Conservation (phyloP, 2,797 vertebrate genomes). For the Megalops cyprinoides region DNA sequence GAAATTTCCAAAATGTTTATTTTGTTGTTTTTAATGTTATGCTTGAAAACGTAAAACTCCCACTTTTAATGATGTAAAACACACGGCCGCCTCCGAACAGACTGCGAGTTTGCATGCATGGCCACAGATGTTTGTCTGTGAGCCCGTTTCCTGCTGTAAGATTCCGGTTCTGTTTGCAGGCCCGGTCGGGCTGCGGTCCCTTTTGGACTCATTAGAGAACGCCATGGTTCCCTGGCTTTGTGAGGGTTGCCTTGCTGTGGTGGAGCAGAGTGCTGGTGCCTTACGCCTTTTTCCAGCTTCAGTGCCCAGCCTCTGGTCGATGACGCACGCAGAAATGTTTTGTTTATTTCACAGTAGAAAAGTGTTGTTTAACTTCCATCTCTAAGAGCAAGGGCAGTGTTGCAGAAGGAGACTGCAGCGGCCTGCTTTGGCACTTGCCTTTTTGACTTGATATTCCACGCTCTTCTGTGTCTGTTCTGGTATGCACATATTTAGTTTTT, state of each 20-base stretch:
- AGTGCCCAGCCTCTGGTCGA: constrained; percentile 37
- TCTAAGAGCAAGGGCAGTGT: neutral
- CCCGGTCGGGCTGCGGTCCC: constrained; percentile 33
- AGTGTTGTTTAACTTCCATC: too few species aligned
- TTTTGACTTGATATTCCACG: neutral
- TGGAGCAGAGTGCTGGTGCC: neutral
- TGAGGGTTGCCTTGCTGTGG: constrained; percentile 17
- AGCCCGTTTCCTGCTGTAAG: constrained; percentile 6
- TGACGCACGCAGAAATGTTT: constrained; percentile 5
- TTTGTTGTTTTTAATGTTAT: neutral
- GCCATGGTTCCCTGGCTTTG: too few species aligned
- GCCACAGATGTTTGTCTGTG: neutral
- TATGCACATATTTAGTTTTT: too few species aligned
- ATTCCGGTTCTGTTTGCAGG: constrained; percentile 14
- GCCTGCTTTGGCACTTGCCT: neutral
- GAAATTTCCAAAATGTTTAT: neutral
- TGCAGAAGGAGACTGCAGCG: neutral
- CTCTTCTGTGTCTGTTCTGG: too few species aligned
- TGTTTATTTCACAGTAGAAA: neutral
- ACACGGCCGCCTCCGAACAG: neutral
- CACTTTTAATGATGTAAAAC: neutral
- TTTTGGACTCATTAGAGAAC: constrained; percentile 52
- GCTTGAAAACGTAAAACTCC: neutral
- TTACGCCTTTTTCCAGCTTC: constrained; percentile 37
- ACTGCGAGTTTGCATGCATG: neutral